Percentiles rank a stretch among this genome's conserved stretches.
phyloP scores from a whole-genome alignment of 2,797 vertebrate species.

The Myotis findleyi region DNA sequence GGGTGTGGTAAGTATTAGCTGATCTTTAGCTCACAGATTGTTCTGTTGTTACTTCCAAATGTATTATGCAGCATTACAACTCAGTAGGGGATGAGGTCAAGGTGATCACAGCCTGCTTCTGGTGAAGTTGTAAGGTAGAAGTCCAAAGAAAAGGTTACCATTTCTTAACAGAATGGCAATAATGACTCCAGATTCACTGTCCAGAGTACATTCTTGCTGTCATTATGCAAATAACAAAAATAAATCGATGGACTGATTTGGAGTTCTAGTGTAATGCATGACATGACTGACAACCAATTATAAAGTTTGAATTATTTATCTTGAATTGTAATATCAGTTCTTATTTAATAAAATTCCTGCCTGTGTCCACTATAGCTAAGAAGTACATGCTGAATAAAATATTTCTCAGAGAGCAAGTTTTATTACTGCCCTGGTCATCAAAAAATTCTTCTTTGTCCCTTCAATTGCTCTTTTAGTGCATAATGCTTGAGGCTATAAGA shows the following conservation, averaged over 20 bases:
- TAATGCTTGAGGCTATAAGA: neutral
- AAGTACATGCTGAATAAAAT: neutral
- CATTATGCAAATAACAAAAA: slow-evolving; percentile 72
- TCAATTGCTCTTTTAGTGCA: neutral
- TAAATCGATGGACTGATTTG: slow-evolving; percentile 6
- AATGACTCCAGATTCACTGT: slow-evolving; percentile 30
- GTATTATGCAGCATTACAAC: slow-evolving; percentile 42
- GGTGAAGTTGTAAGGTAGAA: slow-evolving; percentile 57
- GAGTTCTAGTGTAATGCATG: slow-evolving; percentile 8
- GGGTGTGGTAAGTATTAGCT: neutral
- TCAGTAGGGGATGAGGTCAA: slow-evolving; percentile 26
- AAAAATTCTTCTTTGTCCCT: neutral
- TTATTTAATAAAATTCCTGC: slow-evolving; percentile 62
- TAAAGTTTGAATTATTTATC: slow-evolving; percentile 56
- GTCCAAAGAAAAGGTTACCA: slow-evolving; percentile 52
- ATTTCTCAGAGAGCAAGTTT: neutral
- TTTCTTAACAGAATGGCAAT: slow-evolving; percentile 54
- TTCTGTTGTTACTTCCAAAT: slow-evolving; percentile 43
- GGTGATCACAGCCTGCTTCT: slow-evolving; percentile 21
- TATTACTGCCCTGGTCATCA: neutral
- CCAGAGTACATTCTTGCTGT: slow-evolving; percentile 29
- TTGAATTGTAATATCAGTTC: slow-evolving; percentile 53
- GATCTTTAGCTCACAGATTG: slow-evolving; percentile 38
- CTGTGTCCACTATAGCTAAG: slow-evolving; percentile 28
- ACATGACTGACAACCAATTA: slow-evolving; percentile 73